Evolutionary conservation across 2,797 vertebrate species (phyloP), one percentile per base, ranked within the genome.

Genomic region (Naso thynnoides): DNA sequence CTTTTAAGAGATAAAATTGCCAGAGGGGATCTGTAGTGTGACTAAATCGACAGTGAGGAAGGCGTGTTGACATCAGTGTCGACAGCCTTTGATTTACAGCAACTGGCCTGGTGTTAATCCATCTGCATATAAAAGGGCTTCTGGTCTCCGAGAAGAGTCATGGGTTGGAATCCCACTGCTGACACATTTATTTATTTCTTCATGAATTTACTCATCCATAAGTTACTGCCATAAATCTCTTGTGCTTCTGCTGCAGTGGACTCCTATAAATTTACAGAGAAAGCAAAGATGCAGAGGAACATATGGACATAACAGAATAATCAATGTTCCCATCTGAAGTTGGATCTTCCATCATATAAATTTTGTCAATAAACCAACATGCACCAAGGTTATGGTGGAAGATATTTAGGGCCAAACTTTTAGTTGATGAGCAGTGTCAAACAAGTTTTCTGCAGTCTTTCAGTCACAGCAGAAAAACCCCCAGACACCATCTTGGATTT

Each of bases 61-160:
- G 58, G 14, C 61, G 26, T 42, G 64, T 47, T 79, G 45, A 65
- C n/a, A 27, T 62, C 24, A 2, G 23, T 9, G 41, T 14, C 4
- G 53, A 58, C 33, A 6, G 49, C 13, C 4, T 4, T 23, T 79
- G 80, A 78, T 89, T 86, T 80, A 85, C 62, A 45, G 65, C 73
- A 2, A 3, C 23, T 0, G 23, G 42, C 49, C 75, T 42, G n/a
- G 55, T 42, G 41, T 62, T 71, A 65, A 79, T 57, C 58, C 39
- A 77, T 78, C 69, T 23, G 50, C 76, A 60, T 71, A 6, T 33
- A 81, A 78, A 55, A 27, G 18, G 27, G 38, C 49, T 26, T 57
- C 48, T 42, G 53, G 48, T 50, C 61, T 58, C 19, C 29, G 53
- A 42, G 75, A 27, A 42, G 42, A 80, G 61, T 23, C 73, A n/a